Conservation (phyloP, 2,888 invertebrate genomes). For the Encarsia formosa region DNA sequence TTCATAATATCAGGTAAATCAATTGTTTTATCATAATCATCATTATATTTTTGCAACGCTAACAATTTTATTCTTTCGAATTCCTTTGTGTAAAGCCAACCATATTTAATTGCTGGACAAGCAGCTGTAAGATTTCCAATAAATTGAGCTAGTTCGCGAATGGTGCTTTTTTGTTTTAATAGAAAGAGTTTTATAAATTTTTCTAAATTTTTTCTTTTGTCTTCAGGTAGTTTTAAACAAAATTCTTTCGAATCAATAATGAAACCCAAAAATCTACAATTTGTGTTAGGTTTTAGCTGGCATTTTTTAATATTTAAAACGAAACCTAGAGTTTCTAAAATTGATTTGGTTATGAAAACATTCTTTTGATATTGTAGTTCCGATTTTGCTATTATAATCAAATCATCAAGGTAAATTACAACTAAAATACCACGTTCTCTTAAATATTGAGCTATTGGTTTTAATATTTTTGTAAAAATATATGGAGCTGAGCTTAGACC, state of each 20-base stretch:
- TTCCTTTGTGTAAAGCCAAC: constrained; percentile 8
- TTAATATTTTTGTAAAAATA: constrained; percentile 10
- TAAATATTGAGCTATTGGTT: background rate
- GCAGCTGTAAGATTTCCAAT: constrained; percentile 12
- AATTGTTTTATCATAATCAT: constrained; percentile 9
- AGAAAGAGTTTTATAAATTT: background rate
- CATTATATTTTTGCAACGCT: constrained; percentile 10
- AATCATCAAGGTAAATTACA: background rate
- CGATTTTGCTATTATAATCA: background rate
- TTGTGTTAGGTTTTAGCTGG: background rate
- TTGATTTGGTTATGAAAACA: too few species aligned
- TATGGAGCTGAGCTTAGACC: background rate
- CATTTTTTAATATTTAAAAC: background rate
- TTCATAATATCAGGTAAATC: background rate
- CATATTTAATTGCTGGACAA: constrained; percentile 17
- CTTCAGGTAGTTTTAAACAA: background rate
- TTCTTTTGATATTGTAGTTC: background rate
- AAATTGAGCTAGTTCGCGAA: constrained; percentile 16
- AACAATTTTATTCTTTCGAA: constrained; percentile 10
- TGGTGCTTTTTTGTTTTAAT: background rate
- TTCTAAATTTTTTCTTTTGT: background rate
- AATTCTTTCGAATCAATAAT: background rate
- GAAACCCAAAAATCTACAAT: background rate
- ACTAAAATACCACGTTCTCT: background rate
- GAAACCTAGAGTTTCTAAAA: background rate